Conservation (phyloP, 2,797 vertebrate species). For the Darevskia mixta region DNA sequence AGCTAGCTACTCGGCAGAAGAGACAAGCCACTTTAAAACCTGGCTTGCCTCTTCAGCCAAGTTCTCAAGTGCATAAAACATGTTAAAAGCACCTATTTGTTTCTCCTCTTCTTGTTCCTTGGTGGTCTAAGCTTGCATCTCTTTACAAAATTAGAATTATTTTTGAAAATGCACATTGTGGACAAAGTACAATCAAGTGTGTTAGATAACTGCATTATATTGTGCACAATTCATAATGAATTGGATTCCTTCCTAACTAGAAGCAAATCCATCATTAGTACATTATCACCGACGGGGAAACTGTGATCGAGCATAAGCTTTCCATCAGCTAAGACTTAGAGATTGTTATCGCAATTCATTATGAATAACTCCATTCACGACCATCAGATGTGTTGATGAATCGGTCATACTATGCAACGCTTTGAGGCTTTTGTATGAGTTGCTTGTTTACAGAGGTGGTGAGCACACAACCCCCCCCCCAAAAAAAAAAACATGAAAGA, state of each 20-base stretch:
- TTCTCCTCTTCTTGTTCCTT: not conserved
- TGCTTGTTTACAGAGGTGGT: not conserved
- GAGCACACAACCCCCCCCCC: not conserved
- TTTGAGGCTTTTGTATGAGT: constrained; percentile 9
- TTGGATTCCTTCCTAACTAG: constrained; percentile 2
- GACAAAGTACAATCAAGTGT: not conserved
- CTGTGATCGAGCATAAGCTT: constrained; percentile 22
- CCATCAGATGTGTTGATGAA: constrained; percentile 7
- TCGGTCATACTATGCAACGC: not conserved
- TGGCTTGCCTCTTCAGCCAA: not conserved
- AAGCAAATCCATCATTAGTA: constrained; percentile 18
- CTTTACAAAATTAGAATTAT: not conserved
- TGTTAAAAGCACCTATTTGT: not conserved
- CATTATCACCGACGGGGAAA: not conserved
- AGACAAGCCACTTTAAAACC: not conserved
- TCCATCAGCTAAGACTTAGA: not conserved
- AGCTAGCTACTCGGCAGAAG: not conserved
- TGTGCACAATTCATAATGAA: constrained; percentile 9
- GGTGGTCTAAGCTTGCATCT: not conserved
- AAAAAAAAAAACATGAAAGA: not conserved
- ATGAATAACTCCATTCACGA: not conserved
- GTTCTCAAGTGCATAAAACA: not conserved
- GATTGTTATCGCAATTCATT: not conserved
- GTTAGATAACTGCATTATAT: not conserved
- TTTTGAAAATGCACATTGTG: not conserved